Conservation (phyloP, 2,888 invertebrate genomes). For the Uloborus plumipes region DNA sequence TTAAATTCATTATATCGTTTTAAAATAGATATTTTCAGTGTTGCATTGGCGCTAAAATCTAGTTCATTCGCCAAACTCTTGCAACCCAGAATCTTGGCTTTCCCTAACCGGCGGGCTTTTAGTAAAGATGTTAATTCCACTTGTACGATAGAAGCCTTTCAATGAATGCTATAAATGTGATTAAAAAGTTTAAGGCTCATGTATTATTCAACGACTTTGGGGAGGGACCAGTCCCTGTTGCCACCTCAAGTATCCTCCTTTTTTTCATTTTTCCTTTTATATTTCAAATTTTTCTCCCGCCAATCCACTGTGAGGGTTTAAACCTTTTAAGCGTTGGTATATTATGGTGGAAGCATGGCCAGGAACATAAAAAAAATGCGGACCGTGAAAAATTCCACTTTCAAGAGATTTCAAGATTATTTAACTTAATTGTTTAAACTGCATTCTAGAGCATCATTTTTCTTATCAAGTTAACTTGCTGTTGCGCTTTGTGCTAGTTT, state of each 20-base stretch:
- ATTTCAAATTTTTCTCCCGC: conserved; percentile 56
- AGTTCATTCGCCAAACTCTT: conserved; percentile 26
- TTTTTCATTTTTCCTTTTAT: conserved; percentile 42
- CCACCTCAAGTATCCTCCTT: conserved; percentile 57
- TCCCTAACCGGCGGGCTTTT: conserved; percentile 59
- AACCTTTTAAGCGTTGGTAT: conserved; percentile 43
- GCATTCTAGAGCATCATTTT: not conserved
- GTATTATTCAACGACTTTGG: conserved; percentile 59
- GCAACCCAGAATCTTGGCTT: conserved; percentile 55
- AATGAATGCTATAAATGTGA: conserved; percentile 64
- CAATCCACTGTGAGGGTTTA: conserved; percentile 44
- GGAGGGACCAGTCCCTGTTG: conserved; percentile 45
- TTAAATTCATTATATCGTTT: no score
- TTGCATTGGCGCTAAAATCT: not conserved
- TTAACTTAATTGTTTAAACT: conserved; percentile 54
- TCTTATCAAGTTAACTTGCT: no score
- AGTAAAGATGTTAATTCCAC: conserved; percentile 63
- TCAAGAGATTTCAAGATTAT: conserved; percentile 46
- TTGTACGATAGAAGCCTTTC: conserved; percentile 63
- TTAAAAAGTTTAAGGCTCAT: conserved; percentile 64
- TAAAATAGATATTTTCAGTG: no score
- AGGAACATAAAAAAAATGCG: not conserved
- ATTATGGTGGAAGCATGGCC: not conserved
- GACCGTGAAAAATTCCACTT: conserved; percentile 17
- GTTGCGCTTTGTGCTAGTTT: no score